phyloP scores from a whole-genome alignment of 2,797 vertebrate species.

The Chloroceryle inda region DNA sequence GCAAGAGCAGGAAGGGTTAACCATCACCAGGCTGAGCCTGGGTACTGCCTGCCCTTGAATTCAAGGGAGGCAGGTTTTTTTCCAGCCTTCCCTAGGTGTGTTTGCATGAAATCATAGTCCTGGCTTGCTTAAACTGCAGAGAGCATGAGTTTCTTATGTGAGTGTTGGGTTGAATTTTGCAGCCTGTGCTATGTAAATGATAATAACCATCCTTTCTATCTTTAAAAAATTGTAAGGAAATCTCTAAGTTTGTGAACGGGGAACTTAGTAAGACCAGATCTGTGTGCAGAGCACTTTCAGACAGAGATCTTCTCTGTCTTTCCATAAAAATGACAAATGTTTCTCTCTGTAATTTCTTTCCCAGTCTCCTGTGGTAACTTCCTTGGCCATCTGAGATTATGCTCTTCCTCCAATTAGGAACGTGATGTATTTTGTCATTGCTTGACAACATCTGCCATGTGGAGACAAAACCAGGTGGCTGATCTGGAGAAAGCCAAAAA shows the following conservation, averaged over 20 bases:
- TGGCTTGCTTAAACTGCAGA: conserved; percentile 15
- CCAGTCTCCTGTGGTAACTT: conserved; percentile 52
- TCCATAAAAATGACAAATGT: neutral
- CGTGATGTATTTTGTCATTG: conserved; percentile 68
- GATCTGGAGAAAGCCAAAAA: conserved; percentile 63
- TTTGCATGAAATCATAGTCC: neutral
- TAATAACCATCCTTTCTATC: neutral
- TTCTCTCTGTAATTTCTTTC: conserved; percentile 55
- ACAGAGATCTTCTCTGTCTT: neutral
- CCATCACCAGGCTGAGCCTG: neutral
- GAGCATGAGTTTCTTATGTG: neutral
- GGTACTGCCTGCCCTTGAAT: neutral
- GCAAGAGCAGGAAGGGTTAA: neutral
- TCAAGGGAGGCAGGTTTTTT: neutral
- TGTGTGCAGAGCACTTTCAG: neutral
- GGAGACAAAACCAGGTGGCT: conserved; percentile 73
- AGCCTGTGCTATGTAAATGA: neutral
- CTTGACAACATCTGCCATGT: conserved; percentile 77
- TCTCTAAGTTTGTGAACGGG: neutral
- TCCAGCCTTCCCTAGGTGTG: neutral
- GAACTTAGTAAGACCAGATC: neutral
- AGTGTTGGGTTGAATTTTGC: neutral
- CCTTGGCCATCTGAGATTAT: conserved; percentile 61
- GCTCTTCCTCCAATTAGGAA: conserved; percentile 66
- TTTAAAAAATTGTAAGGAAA: neutral